Conservation (phyloP, 2,888 invertebrate species). For the Troides aeacus region DNA sequence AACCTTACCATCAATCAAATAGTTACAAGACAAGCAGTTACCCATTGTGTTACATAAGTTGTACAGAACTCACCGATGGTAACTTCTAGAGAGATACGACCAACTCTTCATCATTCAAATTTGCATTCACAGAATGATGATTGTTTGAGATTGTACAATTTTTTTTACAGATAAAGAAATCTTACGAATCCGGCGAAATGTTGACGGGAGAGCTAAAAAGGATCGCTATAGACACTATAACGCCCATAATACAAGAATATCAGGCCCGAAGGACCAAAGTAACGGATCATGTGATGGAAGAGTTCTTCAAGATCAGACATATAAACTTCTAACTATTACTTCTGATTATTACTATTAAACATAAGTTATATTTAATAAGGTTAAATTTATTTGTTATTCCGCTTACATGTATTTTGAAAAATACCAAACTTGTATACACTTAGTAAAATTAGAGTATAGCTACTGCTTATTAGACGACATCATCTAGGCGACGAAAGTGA, state of each 20-base stretch:
- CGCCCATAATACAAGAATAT: conserved; percentile 88
- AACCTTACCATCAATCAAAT: no score
- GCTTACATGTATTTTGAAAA: no score
- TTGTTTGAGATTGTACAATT: not conserved
- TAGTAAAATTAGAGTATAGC: no score
- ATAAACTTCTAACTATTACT: conserved; percentile 77
- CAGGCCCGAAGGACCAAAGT: conserved; percentile 88
- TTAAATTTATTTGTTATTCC: not conserved
- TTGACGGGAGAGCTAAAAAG: conserved; percentile 97
- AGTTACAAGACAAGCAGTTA: no score
- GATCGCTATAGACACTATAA: conserved; percentile 86
- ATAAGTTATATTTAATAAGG: not conserved
- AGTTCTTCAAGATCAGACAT: conserved; percentile 92
- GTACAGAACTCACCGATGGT: no score
- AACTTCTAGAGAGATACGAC: no score
- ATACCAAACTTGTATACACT: no score
- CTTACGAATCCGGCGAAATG: conserved; percentile 92
- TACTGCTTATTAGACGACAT: no score
- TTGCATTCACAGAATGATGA: not conserved
- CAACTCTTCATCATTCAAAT: not conserved
- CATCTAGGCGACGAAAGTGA: no score
- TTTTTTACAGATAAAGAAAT: conserved; percentile 77
- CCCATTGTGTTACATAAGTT: no score
- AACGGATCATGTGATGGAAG: conserved; percentile 90
- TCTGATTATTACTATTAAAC: not conserved